Percentiles rank a stretch among this genome's conserved stretches.
phyloP scores from a whole-genome alignment of 2,888 invertebrate genomes.

The Teinopalpus imperialis region DNA sequence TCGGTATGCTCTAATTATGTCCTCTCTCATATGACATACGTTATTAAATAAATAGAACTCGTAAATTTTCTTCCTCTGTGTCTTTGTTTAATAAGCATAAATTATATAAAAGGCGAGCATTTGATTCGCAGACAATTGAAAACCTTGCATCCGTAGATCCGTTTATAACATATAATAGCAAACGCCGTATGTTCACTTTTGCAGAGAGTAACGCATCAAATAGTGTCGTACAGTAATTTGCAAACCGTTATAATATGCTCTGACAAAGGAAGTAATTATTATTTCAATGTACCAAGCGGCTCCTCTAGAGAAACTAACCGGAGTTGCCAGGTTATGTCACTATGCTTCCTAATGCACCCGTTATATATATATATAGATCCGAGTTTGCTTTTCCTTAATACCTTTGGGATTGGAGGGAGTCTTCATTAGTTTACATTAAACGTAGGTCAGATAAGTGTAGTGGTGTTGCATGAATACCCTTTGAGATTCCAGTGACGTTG shows the following conservation, averaged over 20 bases:
- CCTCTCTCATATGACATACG: too few species aligned
- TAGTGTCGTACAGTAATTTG: conserved; percentile 12
- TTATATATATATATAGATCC: conserved; percentile 29
- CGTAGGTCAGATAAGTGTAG: conserved; percentile 19
- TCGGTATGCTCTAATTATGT: too few species aligned
- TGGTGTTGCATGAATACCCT: conserved; percentile 7
- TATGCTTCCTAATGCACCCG: conserved; percentile 35
- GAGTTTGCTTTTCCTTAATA: conserved; percentile 26
- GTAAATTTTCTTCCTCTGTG: too few species aligned
- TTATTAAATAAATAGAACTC: too few species aligned
- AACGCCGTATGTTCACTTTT: too few species aligned
- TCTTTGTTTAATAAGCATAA: too few species aligned
- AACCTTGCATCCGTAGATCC: too few species aligned
- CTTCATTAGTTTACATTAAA: conserved; percentile 29
- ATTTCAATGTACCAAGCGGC: conserved; percentile 29
- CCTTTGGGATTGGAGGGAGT: conserved; percentile 29
- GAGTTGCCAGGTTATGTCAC: conserved; percentile 33
- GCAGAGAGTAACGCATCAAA: conserved; percentile 20
- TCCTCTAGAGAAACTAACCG: conserved; percentile 27
- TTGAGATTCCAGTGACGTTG: conserved; percentile 16
- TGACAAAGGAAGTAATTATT: conserved; percentile 28
- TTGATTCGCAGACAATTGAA: too few species aligned
- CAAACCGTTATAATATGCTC: conserved; percentile 16
- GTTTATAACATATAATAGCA: too few species aligned
- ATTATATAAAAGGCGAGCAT: too few species aligned